Percentiles rank a stretch among this genome's conserved stretches.
Evolutionary conservation across 1,140 invertebrate genomes (phyloP).

Genomic region (Aethina tumida): DNA sequence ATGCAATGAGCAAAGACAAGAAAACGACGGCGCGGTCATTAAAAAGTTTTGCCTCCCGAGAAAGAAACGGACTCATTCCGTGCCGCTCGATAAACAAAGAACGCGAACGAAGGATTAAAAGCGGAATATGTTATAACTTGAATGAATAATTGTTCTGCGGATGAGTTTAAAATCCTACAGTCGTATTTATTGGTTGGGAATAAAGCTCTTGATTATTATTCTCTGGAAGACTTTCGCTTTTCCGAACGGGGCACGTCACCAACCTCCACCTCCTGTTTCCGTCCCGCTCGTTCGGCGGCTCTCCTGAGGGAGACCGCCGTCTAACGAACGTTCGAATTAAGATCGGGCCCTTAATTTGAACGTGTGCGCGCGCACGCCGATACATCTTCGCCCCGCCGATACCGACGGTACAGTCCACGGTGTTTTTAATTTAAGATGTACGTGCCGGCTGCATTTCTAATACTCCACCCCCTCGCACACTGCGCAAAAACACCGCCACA

Average conservation of each 20-base stretch:
- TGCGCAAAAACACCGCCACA: too few species aligned
- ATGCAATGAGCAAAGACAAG: conserved; percentile 33
- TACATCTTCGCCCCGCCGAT: conserved; percentile 7
- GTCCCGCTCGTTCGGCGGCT: conserved; percentile 1
- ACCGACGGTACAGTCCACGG: conserved; percentile 20
- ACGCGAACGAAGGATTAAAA: conserved; percentile 31
- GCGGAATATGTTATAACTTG: conserved; percentile 35
- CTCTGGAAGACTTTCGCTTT: conserved; percentile 30
- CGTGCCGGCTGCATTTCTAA: conserved; percentile 15
- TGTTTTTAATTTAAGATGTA: conserved; percentile 26
- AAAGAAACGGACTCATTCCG: conserved; percentile 34
- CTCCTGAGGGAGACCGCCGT: conserved; percentile 3
- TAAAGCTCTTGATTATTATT: conserved; percentile 31
- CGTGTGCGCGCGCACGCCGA: conserved; percentile 12
- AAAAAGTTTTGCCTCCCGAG: conserved; percentile 33
- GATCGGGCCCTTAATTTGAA: conserved; percentile 17
- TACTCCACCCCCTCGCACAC: too few species aligned
- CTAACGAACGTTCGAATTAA: conserved; percentile 16
- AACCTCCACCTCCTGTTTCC: conserved; percentile 2
- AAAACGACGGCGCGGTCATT: conserved; percentile 30
- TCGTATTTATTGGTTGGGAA: conserved; percentile 32
- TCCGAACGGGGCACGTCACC: conserved; percentile 10
- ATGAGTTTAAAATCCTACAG: conserved; percentile 35
- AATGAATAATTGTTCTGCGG: conserved; percentile 35
- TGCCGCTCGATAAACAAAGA: conserved; percentile 33